A percentile compares a stretch with the other conserved stretches of the same genome.
Evolutionary conservation across 2,797 vertebrate species (phyloP).

Genomic region (Perodicticus potto): DNA sequence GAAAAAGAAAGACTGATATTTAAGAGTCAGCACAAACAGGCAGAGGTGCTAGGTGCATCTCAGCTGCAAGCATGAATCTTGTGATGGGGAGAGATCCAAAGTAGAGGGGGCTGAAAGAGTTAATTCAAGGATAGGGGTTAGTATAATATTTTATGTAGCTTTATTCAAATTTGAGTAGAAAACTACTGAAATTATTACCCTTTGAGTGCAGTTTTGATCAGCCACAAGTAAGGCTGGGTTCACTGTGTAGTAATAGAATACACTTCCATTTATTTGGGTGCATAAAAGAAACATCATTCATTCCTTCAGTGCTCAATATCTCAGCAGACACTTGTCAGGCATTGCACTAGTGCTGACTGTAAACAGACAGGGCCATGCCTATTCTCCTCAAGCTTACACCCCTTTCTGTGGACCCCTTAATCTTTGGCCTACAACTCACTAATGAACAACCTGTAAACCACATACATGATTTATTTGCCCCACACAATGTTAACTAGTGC

Average conservation of each 20-base stretch:
- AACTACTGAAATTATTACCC: background rate
- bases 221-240: background rate
- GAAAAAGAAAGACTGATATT: slow-evolving; percentile 6
- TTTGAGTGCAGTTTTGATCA: background rate
- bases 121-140: background rate
- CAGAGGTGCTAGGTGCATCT: background rate
- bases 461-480: background rate
- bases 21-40: background rate
- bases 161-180: slow-evolving; percentile 5
- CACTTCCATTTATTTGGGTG: background rate
- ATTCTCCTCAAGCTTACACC: background rate
- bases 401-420: background rate
- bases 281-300: background rate
- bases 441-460: background rate
- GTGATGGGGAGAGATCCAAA: background rate
- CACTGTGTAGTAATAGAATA: background rate
- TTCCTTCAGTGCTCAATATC: background rate
- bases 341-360: background rate
- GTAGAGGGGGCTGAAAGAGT: background rate
- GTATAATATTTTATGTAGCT: background rate
- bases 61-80: background rate
- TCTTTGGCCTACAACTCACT: background rate
- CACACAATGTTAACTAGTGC: background rate
- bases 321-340: background rate
- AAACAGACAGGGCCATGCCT: background rate